Base-by-base conservation (phyloP, 2,797 vertebrate species). In the Linurgus olivaceus region DNA sequence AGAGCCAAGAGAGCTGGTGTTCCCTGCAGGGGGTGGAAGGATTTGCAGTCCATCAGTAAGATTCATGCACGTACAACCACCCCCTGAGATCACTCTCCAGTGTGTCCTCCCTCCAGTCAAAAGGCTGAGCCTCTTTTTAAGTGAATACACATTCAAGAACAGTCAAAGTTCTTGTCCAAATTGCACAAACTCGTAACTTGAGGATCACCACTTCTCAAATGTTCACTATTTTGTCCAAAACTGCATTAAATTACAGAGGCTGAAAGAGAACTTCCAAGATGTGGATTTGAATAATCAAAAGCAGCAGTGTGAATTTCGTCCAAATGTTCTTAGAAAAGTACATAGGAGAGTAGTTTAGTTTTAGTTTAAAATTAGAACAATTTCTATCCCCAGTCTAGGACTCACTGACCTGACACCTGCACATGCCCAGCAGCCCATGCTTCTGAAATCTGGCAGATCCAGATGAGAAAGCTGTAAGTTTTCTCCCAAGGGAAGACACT, bases 181-280 rank as follows among this genome's bases (percentile, higher is more conserved):
- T 12, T 68, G 44, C 57, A 82, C 18, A 21, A 21, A 52, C 20
- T 58, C 0, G 0, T 58, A 78, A 75, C 17, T 35, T 1, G 1
- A 62, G 1, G 4, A 54, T 15, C 67, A 7, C 11, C 54, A 4
- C 17, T 37, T 75, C 48, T 65, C 44, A 57, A 24, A 24, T 2
- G 13, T 33, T 66, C 51, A n/a, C 25, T 21, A 1, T 19, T 71
- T 59, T 75, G 29, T 67, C 14, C 82, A 65, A 83, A 86, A 17
- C 7, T 4, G 48, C 21, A 28, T 25, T 38, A 67, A 74, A 77
- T 77, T 37, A 55, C 14, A 1, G 1, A 45, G 11, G 17, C 19
- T n/a, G 6, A 88, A 90, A 92, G 48, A 62, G 33, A 67, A 65
- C 24, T 78, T 67, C 6, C 33, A 67, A 52, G 16, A 86, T 1